Evolutionary conservation across 2,113 vertebrate species (phyloP), one percentile per base, ranked within the genome.

Genomic region (Zosterops pallidus): DNA sequence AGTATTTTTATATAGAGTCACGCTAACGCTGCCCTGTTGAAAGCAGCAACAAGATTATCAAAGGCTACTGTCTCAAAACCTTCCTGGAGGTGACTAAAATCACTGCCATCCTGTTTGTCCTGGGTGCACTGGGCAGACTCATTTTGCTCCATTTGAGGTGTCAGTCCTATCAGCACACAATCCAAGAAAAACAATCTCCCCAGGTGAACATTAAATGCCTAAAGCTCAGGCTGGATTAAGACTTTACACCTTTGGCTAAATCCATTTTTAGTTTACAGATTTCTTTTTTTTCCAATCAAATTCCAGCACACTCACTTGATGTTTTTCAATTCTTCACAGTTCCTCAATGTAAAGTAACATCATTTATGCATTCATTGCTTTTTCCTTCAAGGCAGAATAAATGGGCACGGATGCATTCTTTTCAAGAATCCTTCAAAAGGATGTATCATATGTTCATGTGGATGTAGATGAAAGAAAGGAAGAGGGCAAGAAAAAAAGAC

Each of bases 321-420:
- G 4, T 69, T 94, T 94, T 89, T 82, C 46, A 72, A 26, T 82
- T 72, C 67, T 94, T 90, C 55, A 77, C 39, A 70, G 33, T 50
- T 42, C 37, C 42, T 85, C 3, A 0, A 74, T 14, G 14, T 65
- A 80, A 25, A 72, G 78, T 72, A 95, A 90, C 42, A 77, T 80
- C n/a, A 79, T 85, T 91, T 90, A 89, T 74, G 59, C 50, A 94
- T 91, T 91, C 78, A 94, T n/a, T 91, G 78, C 39, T 89, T 96
- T 91, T 85, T 83, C 50, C 89, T 94, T 57, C 50, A 76, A 94
- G 67, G 79, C 82, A 95, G 71, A 85, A 83, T 55, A 92, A 74
- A 94, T 49, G 24, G 78, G 29, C 55, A 74, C 42, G 71, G 49
- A 77, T 57, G 50, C 37, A 89, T 65, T 65, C 62, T 84, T 78